phyloP scores from a whole-genome alignment of 2,888 invertebrate genomes.

The Azorinus chamasolen region DNA sequence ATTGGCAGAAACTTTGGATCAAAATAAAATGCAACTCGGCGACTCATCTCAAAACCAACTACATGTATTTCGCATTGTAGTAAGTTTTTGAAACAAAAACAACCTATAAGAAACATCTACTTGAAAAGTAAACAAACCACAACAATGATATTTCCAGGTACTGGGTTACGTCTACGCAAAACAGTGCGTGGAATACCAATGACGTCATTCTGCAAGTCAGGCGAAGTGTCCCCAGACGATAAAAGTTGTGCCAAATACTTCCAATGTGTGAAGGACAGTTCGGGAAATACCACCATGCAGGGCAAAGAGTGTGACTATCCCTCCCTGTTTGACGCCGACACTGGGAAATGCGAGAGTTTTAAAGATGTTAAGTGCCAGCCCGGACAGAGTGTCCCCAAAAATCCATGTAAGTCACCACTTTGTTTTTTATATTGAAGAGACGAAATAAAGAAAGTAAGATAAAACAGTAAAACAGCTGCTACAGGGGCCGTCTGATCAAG shows the following conservation, averaged over 20 bases:
- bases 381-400: conserved; percentile 37
- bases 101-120: too few species aligned
- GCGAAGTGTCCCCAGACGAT: conserved; percentile 22
- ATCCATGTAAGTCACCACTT: conserved; percentile 39
- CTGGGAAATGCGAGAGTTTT: conserved; percentile 40
- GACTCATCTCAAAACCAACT: too few species aligned
- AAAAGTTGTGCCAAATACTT: conserved; percentile 42
- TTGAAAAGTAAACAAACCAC: too few species aligned
- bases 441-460: neutral
- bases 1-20: too few species aligned
- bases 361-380: conserved; percentile 23
- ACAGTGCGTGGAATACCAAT: neutral
- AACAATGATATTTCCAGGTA: conserved; percentile 13
- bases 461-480: too few species aligned
- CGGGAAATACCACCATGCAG: conserved; percentile 23
- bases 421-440: neutral
- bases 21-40: too few species aligned
- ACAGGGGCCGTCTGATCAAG: too few species aligned
- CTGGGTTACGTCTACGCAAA: neutral
- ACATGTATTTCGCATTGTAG: too few species aligned
- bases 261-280: conserved; percentile 29
- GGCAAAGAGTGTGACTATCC: conserved; percentile 45
- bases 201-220: conserved; percentile 24
- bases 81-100: too few species aligned
- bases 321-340: conserved; percentile 19